Conservation (phyloP, 2,888 invertebrate species). For the Acanthopleura granulata region DNA sequence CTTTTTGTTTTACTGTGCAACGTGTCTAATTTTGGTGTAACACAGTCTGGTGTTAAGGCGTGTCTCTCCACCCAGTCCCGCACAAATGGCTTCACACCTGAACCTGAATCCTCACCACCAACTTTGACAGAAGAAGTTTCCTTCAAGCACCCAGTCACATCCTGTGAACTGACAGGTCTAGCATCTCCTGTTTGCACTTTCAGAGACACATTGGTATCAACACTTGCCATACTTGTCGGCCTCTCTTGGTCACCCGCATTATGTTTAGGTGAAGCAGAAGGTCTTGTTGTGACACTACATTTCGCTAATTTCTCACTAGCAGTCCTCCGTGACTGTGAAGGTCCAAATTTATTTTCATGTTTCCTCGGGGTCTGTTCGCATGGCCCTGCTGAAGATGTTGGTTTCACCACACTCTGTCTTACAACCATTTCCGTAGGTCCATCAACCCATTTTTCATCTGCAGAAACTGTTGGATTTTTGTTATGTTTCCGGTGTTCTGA, state of each 20-base stretch:
- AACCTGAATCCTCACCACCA: slow-evolving; percentile 24
- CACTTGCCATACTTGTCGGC: slow-evolving; percentile 53
- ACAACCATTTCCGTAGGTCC: slow-evolving; percentile 64
- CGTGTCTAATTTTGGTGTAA: slow-evolving; percentile 22
- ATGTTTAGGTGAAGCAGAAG: not conserved
- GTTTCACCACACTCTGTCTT: slow-evolving; percentile 22
- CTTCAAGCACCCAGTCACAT: slow-evolving; percentile 35
- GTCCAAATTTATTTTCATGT: slow-evolving; percentile 25
- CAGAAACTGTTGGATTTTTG: slow-evolving; percentile 62
- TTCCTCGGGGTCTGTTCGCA: slow-evolving; percentile 31
- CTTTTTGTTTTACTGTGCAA: slow-evolving; percentile 13
- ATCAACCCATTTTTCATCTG: slow-evolving; percentile 73
- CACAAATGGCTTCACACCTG: slow-evolving; percentile 57
- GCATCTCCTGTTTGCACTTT: slow-evolving; percentile 50
- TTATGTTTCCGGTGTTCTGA: slow-evolving; percentile 19
- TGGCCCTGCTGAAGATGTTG: not conserved
- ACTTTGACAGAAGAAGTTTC: slow-evolving; percentile 35
- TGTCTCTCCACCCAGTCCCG: slow-evolving; percentile 66
- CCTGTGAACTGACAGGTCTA: slow-evolving; percentile 47
- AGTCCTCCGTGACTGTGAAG: not conserved
- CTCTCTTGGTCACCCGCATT: slow-evolving; percentile 27
- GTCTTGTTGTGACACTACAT: not conserved
- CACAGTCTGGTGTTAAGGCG: slow-evolving; percentile 17
- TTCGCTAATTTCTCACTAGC: slow-evolving; percentile 10
- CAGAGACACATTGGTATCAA: slow-evolving; percentile 50